A percentile compares a stretch with the other conserved stretches of the same genome.
phyloP scores from a whole-genome alignment of 2,113 vertebrate genomes.

The Mesembrinibis cayennensis region DNA sequence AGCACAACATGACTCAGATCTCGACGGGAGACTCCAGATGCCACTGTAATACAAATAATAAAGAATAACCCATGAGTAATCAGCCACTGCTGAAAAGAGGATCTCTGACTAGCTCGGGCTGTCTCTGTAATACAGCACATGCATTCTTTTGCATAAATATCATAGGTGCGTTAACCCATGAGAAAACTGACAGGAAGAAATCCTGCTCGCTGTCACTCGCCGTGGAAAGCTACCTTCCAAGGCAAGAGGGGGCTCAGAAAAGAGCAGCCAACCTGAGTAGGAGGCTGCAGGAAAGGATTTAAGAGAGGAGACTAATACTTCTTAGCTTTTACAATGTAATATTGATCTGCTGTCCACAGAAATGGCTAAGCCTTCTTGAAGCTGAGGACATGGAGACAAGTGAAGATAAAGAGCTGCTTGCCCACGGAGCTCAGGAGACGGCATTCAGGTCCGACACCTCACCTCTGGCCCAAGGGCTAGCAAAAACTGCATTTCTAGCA shows the following conservation, averaged over 20 bases:
- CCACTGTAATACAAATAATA: slow-evolving; percentile 26
- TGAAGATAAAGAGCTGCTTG: not conserved
- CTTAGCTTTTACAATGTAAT: not conserved
- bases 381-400: not conserved
- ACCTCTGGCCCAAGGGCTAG: not conserved
- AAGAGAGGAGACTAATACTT: not conserved
- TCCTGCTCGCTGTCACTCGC: not conserved
- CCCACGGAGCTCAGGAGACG: not conserved
- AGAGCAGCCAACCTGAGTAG: not conserved
- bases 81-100: not conserved
- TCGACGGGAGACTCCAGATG: not conserved
- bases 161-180: not conserved
- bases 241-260: not conserved
- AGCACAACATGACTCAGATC: slow-evolving; percentile 1
- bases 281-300: not conserved
- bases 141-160: not conserved
- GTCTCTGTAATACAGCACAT: not conserved
- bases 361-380: not conserved
- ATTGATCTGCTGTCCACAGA: slow-evolving; percentile 10
- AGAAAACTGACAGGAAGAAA: not conserved
- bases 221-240: not conserved
- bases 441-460: not conserved
- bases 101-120: not conserved
- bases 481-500: not conserved
- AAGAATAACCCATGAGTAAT: slow-evolving; percentile 38